Conservation (phyloP, 2,888 invertebrate species). For the Aphrophora alni region DNA sequence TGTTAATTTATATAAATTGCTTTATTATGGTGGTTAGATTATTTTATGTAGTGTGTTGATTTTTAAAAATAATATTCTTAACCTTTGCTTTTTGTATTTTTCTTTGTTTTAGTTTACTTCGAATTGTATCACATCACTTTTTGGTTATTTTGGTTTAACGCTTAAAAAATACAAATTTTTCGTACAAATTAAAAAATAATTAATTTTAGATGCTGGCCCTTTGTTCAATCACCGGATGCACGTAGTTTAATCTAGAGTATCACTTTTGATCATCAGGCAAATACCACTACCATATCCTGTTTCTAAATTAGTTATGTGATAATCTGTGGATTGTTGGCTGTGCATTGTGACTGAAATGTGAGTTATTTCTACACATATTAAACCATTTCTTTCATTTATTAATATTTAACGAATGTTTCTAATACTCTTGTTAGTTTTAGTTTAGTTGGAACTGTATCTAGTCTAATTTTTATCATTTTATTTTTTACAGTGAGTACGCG, state of each 20-base stretch:
- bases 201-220: too few species aligned
- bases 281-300: slow-evolving; percentile 10
- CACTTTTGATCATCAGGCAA: background rate
- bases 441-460: too few species aligned
- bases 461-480: background rate
- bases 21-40: too few species aligned
- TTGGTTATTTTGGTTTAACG: too few species aligned
- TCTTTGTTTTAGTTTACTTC: too few species aligned
- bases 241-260: background rate
- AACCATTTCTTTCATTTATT: background rate
- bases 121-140: too few species aligned
- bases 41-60: too few species aligned
- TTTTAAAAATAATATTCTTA: too few species aligned
- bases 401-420: background rate
- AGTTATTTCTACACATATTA: slow-evolving; percentile 17
- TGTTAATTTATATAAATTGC: too few species aligned
- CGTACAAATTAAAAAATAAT: too few species aligned
- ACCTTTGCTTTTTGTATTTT: too few species aligned
- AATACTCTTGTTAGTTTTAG: background rate
- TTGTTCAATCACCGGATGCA: background rate
- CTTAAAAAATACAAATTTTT: too few species aligned
- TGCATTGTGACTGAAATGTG: slow-evolving; percentile 25
- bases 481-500: slow-evolving; percentile 21
- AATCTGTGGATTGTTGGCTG: slow-evolving; percentile 10
- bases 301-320: slow-evolving; percentile 37